These are phyloP conservation scores for Centropus bengalensis DNA, from an alignment of 2,113 vertebrate species.

Conservation along the genomic window DNA sequence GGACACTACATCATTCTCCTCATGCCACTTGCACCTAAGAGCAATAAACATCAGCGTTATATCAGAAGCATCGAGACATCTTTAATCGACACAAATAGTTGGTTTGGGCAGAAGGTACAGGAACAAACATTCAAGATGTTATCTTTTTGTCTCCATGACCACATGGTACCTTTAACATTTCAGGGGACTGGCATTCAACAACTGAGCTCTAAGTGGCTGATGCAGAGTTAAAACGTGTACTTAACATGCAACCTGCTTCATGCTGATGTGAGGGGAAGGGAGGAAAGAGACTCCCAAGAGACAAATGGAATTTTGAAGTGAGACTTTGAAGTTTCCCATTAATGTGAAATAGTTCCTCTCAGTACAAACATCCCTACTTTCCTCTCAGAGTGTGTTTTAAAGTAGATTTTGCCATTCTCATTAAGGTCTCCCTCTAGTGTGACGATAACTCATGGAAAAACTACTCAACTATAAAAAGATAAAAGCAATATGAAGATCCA, in stretches of 20 bases:
- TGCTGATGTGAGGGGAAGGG: not conserved
- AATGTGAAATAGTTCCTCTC: not conserved
- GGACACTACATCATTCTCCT: slow-evolving; percentile 78
- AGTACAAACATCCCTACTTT: not conserved
- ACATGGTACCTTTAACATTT: not conserved
- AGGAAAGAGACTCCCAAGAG: not conserved
- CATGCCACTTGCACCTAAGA: slow-evolving; percentile 82
- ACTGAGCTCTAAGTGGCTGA: not conserved
- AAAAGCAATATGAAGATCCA: not conserved
- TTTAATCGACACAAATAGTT: not conserved
- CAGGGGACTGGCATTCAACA: not conserved
- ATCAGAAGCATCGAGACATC: not conserved
- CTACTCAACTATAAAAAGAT: not conserved
- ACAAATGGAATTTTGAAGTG: not conserved
- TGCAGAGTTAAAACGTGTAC: not conserved
- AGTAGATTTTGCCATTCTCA: not conserved
- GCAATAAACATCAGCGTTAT: not conserved
- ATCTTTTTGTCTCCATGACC: not conserved
- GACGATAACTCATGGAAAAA: not conserved
- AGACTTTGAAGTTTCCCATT: not conserved
- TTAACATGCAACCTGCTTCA: not conserved
- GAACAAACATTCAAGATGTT: not conserved
- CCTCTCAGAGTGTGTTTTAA: not conserved
- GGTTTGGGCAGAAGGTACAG: not conserved
- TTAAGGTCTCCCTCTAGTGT: not conserved